Base-by-base conservation (phyloP, 1,140 invertebrate genomes). In the Ptiloglossa arizonensis region DNA sequence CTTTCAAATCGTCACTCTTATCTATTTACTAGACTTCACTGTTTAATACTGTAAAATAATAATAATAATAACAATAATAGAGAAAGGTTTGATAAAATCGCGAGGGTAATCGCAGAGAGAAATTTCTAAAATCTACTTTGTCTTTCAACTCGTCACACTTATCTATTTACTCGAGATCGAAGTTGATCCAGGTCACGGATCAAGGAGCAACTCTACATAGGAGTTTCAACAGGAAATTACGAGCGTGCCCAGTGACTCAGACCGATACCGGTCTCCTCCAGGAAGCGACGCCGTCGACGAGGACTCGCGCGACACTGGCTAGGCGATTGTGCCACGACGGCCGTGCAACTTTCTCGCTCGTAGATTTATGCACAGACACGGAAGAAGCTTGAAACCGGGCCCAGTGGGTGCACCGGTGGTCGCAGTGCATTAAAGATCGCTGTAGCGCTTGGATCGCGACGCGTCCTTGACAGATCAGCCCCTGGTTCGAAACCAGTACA, bases 261-360 rank as follows among this genome's bases (percentile, higher is more conserved):
- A 1, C 0, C 0, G 22, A 27, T 15, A 13, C 1, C 15, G 1
- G 17, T 9, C n/a, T 38, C 57, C 29, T 63, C 22, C 32, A 71
- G 44, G 44, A 62, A 71, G 54, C 54, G 13, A 9, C 5, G 24
- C 32, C 19, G 41, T 1, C 60, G 19, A 8, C 50, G 52, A 9
- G 44, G 24, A 63, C 52, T 75, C 50, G 79, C n/a, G 15, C 41
- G 35, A 27, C 13, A 46, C 27, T 44, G 52, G 73, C 59, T 69
- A 64, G 70, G 78, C 48, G 62, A 83, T 86, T 83, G 78, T 83
- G 44, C 48, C 54, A 46, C 27, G 68, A 57, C 72, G 57, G 76
- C 57, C 59, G 46, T 76, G 54, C 80, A 87, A 87, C 86, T 87
- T 87, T 87, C 86, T 83, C 86, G 82, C 29, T 41, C 38, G 8